These are phyloP conservation scores for Drosophila paracracens DNA, from an alignment of 2,888 invertebrate genomes.

Conservation along the genomic window DNA sequence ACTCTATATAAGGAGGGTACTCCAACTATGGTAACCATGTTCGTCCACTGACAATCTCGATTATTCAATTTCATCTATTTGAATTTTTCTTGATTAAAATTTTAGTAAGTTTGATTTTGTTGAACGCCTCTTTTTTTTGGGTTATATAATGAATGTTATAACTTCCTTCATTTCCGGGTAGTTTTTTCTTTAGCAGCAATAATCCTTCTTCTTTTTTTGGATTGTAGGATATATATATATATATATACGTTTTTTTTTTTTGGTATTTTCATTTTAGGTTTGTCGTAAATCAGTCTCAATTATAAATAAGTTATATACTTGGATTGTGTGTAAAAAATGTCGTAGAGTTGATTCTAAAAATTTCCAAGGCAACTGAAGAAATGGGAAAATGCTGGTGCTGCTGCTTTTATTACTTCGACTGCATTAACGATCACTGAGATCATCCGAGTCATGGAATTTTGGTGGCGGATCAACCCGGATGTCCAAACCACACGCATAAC, in stretches of 20 bases:
- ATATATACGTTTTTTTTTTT: slow-evolving; percentile 23
- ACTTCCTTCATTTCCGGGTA: slow-evolving; percentile 7
- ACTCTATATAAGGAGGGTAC: slow-evolving; percentile 43
- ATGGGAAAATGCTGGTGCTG: slow-evolving; percentile 67
- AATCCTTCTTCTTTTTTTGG: slow-evolving; percentile 6
- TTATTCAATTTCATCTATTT: slow-evolving; percentile 36
- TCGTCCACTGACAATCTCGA: slow-evolving; percentile 44
- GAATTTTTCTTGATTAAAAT: slow-evolving; percentile 65
- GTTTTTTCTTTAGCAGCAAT: slow-evolving; percentile 38
- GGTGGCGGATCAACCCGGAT: slow-evolving; percentile 92
- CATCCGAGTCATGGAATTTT: slow-evolving; percentile 90
- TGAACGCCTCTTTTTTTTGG: slow-evolving; percentile 42
- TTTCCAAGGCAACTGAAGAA: slow-evolving; percentile 74
- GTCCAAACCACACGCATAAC: slow-evolving; percentile 91
- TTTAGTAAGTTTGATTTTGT: slow-evolving; percentile 59
- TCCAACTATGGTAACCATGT: slow-evolving; percentile 35
- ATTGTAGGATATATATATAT: slow-evolving; percentile 28
- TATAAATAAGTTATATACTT: slow-evolving; percentile 77
- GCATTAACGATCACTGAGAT: slow-evolving; percentile 83
- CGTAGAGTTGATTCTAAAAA: slow-evolving; percentile 72
- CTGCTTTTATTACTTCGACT: slow-evolving; percentile 4
- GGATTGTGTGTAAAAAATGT: slow-evolving; percentile 74
- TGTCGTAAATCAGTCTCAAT: slow-evolving; percentile 83
- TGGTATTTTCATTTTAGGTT: slow-evolving; percentile 39
- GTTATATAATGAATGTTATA: slow-evolving; percentile 26